Evolutionary conservation across 2,797 vertebrate genomes (phyloP).

Genomic region (Triplophysa bombifrons): DNA sequence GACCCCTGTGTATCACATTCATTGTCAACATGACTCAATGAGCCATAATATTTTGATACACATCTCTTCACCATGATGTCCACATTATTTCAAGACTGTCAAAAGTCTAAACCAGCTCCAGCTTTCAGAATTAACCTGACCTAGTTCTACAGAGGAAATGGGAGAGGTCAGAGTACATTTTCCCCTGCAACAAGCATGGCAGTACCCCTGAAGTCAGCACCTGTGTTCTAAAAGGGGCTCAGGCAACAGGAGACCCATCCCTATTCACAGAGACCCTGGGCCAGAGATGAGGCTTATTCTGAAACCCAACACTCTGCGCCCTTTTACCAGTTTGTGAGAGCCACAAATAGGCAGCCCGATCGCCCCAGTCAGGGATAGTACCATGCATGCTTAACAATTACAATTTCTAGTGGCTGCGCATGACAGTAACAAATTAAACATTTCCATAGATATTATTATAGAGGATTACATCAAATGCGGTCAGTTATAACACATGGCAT

Average conservation of each 20-base stretch:
- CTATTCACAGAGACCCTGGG: slow-evolving; percentile 82
- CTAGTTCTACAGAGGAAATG: slow-evolving; percentile 60
- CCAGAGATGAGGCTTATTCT: slow-evolving; percentile 78
- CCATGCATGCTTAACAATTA: slow-evolving; percentile 71
- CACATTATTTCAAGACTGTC: background rate
- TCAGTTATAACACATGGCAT: background rate
- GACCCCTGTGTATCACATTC: background rate
- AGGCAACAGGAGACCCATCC: slow-evolving; percentile 76
- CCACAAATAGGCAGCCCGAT: slow-evolving; percentile 78
- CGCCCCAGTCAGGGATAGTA: slow-evolving; percentile 70
- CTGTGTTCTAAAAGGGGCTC: slow-evolving; percentile 83
- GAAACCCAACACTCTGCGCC: slow-evolving; percentile 77
- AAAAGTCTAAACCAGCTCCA: background rate
- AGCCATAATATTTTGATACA: background rate
- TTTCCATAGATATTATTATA: slow-evolving; percentile 67
- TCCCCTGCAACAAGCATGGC: slow-evolving; percentile 78
- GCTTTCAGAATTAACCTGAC: slow-evolving; percentile 22
- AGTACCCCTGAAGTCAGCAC: slow-evolving; percentile 81
- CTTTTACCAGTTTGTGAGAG: slow-evolving; percentile 74
- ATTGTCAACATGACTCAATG: background rate
- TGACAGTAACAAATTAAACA: slow-evolving; percentile 70
- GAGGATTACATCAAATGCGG: slow-evolving; percentile 8
- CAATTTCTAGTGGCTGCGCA: slow-evolving; percentile 71
- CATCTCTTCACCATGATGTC: background rate
- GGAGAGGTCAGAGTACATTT: slow-evolving; percentile 71